Base-by-base conservation (phyloP, 2,888 invertebrate genomes). In the Amblyteles armatorius region DNA sequence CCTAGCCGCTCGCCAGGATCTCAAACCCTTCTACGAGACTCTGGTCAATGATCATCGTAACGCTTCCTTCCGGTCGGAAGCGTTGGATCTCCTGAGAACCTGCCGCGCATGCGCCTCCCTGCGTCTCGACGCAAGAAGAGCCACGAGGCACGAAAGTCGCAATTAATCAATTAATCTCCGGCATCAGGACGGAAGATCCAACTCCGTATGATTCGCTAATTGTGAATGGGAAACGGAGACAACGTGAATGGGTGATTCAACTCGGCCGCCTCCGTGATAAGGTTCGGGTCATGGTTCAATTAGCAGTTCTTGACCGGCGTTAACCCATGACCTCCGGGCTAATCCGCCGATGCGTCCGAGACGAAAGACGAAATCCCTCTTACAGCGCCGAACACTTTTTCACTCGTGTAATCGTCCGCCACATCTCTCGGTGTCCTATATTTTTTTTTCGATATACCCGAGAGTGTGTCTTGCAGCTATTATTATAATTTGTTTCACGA, bases 231-330 rank as follows among this genome's bases (percentile, higher is more conserved):
- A 89, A 87, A 87, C 85, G 84, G 85, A 79, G 63, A 82, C 73
- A 80, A 83, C 77, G 84, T 89, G 90, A 91, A 90, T 90, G 91
- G 86, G 86, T 92, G 91, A 93, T 89, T 92, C 91, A 91, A 89
- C 90, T 83, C 79, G 33, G 87, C 87, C 88, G 90, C 86, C 89
- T 82, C 85, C 86, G 86, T 88, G 88, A 86, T 88, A 88, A 86
- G 86, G 86, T 88, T 87, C 88, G 86, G 91, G 92, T 93, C 92
- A 92, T 87, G 90, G 92, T 90, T 93, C 92, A 93, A 92, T 91
- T 91, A 90, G 87, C 89, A 90, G 90, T 92, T 92, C 91, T 92
- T 91, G 90, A 89, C 89, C 87, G 84, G 85, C 85, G 82, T 92
- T 92, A 91, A 93, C 92, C 90, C 86, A 74, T 69, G 87, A 79